phyloP scores from a whole-genome alignment of 1,140 invertebrate genomes.

The Neodiprion lecontei region DNA sequence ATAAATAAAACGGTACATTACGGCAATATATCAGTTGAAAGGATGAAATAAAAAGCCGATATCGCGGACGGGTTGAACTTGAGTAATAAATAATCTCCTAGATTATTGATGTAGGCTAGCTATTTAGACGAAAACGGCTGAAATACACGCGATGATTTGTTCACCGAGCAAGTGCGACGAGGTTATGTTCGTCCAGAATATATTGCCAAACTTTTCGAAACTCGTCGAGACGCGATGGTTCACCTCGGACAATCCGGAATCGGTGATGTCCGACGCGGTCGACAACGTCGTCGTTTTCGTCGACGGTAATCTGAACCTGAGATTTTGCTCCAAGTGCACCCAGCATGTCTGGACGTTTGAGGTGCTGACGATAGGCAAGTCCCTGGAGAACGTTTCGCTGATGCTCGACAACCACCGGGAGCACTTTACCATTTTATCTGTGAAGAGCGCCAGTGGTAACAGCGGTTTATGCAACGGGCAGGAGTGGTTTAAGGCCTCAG shows the following conservation, averaged over 20 bases:
- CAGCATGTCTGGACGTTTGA: slow-evolving; percentile 18
- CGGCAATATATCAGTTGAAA: background rate
- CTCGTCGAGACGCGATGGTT: slow-evolving; percentile 23
- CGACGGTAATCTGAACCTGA: slow-evolving; percentile 8
- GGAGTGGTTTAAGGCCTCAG: slow-evolving; percentile 62
- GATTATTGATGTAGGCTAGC: too few relatives aligned
- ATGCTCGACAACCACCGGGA: slow-evolving; percentile 46
- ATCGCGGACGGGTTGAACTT: too few relatives aligned
- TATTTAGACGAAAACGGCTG: too few relatives aligned
- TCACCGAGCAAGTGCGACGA: slow-evolving; percentile 19
- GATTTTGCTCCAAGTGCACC: slow-evolving; percentile 2
- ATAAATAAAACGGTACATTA: background rate
- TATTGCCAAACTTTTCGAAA: slow-evolving; percentile 7
- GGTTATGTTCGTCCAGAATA: slow-evolving; percentile 5
- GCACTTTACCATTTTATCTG: background rate
- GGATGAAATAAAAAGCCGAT: background rate
- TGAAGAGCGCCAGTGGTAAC: slow-evolving; percentile 1
- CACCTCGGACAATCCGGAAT: slow-evolving; percentile 46
- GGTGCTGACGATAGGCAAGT: slow-evolving; percentile 37
- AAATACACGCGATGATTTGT: background rate
- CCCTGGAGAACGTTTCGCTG: slow-evolving; percentile 42
- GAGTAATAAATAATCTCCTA: too few relatives aligned
- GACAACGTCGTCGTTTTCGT: slow-evolving; percentile 16
- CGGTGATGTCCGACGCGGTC: slow-evolving; percentile 49
- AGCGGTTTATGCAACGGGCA: slow-evolving; percentile 56